Base-by-base conservation (phyloP, 2,113 vertebrate genomes). In the Campylomormyrus numenius region DNA sequence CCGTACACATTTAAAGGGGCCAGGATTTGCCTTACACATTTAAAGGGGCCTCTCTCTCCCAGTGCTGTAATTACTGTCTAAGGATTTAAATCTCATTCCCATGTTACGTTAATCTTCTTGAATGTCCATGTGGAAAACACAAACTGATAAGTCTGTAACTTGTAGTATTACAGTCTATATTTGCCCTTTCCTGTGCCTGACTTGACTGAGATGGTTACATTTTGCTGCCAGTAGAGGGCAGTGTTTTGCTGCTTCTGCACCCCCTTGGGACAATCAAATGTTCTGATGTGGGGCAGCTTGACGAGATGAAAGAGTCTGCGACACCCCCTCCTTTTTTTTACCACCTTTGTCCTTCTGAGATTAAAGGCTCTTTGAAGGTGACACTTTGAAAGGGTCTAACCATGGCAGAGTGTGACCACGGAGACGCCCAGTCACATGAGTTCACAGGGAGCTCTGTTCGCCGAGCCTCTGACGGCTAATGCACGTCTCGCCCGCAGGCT, bases 401-500 rank as follows among this genome's bases (percentile, higher is more conserved):
- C 5, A 19, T 88, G 56, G 35, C 89, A 48, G 13, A 80, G 80
- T 31, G 80, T 85, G 50, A 50, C 89, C 52, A 62, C 21, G 7
- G 80, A 15, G 80, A 89, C 17, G n/a, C 56, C 27, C 35, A 35
- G 39, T n/a, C 48, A 27, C 39, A 1, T 58, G 50, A 45, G 48
- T 86, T 13, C 9, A 10, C 50, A 48, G 35, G 39, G 39, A 35
- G 5, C 39, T 42, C n/a, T 27, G 39, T n/a, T n/a, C 9, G 8
- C 39, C 11, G n/a, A 15, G 52, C 77, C 4, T 15, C 39, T 15
- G 31, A 6, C 5, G 8, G 77, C 19, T 89, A 52, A 85, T 5
- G 3, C 17, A 24, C 15, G 46, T 31, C 88, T 66, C 85, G 56
- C 5, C 85, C 53, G 31, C 48, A 98, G 98, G 90, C 96, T 98